Evolutionary conservation across 2,888 invertebrate species (phyloP), one percentile per base, ranked within the genome.

Genomic region (Synanthedon tipuliformis): DNA sequence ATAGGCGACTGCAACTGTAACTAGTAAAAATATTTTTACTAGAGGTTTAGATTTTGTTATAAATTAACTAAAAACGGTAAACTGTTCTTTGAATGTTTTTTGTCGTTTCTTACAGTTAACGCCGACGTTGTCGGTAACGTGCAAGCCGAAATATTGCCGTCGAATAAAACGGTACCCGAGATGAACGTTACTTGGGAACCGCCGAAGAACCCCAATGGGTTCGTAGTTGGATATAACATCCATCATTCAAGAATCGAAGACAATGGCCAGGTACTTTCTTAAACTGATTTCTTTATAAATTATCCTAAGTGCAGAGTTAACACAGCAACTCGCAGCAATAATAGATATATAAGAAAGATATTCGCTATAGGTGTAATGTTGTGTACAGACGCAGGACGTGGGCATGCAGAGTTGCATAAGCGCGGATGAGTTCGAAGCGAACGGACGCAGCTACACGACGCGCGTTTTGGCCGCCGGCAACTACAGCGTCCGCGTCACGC

Each of bases 141-240:
- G 16, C 77, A 73, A 1, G 88, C 87, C 1, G 66, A 75, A 18
- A 75, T 80, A 15, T 56, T 83, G 52, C 66, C 73, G 13, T 79
- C 81, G 12, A 87, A 90, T 57, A 83, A 82, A 60, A 86, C 89
- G 0, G 61, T 81, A 16, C 89, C 89, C 1, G 89, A 89, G 61
- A 90, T 94, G 12, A 91, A 90, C 50, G 81, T 96, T 3, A 89
- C 84, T 27, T 98, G 98, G 98, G 85, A 90, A 3, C 92, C 94
- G 61, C 98, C 98, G 0, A 63, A 71, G 18, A 84, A 92, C 57
- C 97, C 98, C 0, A 99, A 99, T 76, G 97, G 98, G 2, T 89
- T 94, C 55, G 92, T 98, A 50, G 90, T 96, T 48, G 92, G 93
- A 0, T 98, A 97, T 78, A 90, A 92, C 57, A 91, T 98, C 52